phyloP scores from a whole-genome alignment of 2,888 invertebrate species.

The Aleiodes alternator region DNA sequence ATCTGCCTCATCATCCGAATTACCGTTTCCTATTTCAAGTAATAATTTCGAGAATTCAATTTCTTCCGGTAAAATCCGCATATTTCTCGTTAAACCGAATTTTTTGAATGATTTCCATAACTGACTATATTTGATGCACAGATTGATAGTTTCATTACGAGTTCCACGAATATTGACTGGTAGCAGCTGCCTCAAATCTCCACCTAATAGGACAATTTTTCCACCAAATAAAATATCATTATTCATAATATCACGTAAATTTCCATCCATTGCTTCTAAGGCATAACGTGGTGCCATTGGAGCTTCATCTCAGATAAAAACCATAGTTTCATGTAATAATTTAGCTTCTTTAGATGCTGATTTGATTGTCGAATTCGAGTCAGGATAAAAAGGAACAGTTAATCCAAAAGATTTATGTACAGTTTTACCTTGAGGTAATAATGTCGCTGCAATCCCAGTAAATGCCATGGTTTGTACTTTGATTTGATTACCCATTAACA shows the following conservation, averaged over 20 bases:
- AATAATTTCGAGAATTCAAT: conserved; percentile 50
- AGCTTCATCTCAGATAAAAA: neutral
- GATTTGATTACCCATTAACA: conserved; percentile 36
- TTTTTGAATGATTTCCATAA: conserved; percentile 52
- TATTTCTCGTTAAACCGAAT: conserved; percentile 54
- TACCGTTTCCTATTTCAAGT: conserved; percentile 47
- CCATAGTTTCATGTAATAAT: neutral
- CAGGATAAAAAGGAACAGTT: conserved; percentile 54
- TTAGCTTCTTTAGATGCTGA: neutral
- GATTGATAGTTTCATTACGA: conserved; percentile 51
- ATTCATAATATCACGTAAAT: conserved; percentile 9
- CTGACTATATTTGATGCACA: conserved; percentile 56
- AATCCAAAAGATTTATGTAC: conserved; percentile 64
- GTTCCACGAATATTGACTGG: conserved; percentile 42
- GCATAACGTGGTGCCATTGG: neutral
- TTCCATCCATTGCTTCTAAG: neutral
- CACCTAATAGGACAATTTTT: conserved; percentile 52
- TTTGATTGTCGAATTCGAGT: conserved; percentile 8
- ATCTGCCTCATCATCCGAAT: conserved; percentile 45
- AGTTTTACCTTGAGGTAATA: conserved; percentile 38
- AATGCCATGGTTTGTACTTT: conserved; percentile 41
- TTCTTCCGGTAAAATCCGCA: conserved; percentile 51
- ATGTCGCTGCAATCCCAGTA: conserved; percentile 65
- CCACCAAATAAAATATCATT: conserved; percentile 4
- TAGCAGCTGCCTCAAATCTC: conserved; percentile 49